A percentile compares a stretch with the other conserved stretches of the same genome.
Evolutionary conservation across 2,797 vertebrate genomes (phyloP).

Genomic region (Crossoptilon crossoptilon): DNA sequence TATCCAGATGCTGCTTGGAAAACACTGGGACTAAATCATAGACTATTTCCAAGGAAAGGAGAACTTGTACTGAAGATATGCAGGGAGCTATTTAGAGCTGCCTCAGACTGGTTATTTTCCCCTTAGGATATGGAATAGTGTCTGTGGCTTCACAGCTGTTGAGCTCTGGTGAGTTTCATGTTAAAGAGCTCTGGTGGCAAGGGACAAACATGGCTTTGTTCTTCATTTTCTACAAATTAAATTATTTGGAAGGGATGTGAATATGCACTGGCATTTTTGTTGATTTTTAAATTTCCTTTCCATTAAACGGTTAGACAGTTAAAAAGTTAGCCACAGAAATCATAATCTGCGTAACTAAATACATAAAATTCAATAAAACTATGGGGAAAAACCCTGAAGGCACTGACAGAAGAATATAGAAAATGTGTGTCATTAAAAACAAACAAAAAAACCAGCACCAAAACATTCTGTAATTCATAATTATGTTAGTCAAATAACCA

Average conservation of each 20-base stretch:
- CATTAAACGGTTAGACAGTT: conserved; percentile 8
- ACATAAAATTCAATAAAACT: conserved; percentile 26
- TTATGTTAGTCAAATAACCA: conserved; percentile 7
- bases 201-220: conserved; percentile 37
- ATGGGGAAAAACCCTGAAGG: background rate
- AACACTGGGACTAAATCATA: accelerated
- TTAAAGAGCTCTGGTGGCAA: background rate
- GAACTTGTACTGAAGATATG: background rate
- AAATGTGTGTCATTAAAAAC: background rate
- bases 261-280: background rate
- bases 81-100: background rate
- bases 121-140: background rate
- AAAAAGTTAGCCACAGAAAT: conserved; percentile 19
- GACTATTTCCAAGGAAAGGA: background rate
- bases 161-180: background rate
- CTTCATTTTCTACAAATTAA: conserved; percentile 4
- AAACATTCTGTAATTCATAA: background rate
- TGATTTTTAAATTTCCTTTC: conserved; percentile 16
- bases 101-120: background rate
- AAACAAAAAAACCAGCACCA: background rate
- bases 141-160: conserved; percentile 35
- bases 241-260: conserved; percentile 24
- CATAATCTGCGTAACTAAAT: conserved; percentile 29
- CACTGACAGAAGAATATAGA: background rate
- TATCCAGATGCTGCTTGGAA: background rate